Base-by-base conservation (phyloP, 2,113 vertebrate genomes). In the Blennius ocellaris region DNA sequence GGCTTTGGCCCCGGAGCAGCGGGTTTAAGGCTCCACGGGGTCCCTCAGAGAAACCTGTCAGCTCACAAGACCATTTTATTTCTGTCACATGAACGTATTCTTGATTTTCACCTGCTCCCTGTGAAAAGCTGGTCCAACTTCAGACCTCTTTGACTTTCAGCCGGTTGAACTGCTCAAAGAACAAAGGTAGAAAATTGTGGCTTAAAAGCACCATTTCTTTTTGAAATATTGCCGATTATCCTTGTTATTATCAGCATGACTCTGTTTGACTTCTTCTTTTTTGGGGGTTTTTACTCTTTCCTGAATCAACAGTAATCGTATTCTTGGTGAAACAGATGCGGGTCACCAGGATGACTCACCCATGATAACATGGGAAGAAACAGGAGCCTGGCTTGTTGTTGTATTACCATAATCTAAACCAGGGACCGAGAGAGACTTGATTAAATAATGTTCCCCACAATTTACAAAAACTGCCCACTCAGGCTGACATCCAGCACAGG, bases 341-440 rank as follows among this genome's bases (percentile, higher is more conserved):
- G 49, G 17, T 45, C 43, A 37, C 10, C 58, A 43, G 44, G 51
- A 68, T 71, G 66, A 71, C 51, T 79, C 76, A 83, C 36, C 39
- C 43, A 21, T 76, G 36, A 43, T 62, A 53, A 44, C 66, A 70
- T 53, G 6, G 39, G 45, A 67, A 62, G 17, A 71, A 78, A 55
- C 12, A 8, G 9, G 62, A 8, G 14, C 14, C 9, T 37, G 39
- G 11, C 12, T 64, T 72, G 41, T 55, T 80, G 30, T 51, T 72
- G 5, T 41, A 16, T 40, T 61, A 36, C 41, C 16, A 52, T 47
- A 49, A 59, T 49, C 61, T n/a, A 36, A 39, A 67, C 11, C 15
- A 4, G 15, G 8, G 3, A 56, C 11, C 16, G 9, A 51, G 43
- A 56, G 43, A 67, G 21, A 38, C 43, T 2, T 55, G 14, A 40